These are phyloP conservation scores for Cerastis leucographa DNA, from an alignment of 2,888 invertebrate species.

Conservation along the genomic window DNA sequence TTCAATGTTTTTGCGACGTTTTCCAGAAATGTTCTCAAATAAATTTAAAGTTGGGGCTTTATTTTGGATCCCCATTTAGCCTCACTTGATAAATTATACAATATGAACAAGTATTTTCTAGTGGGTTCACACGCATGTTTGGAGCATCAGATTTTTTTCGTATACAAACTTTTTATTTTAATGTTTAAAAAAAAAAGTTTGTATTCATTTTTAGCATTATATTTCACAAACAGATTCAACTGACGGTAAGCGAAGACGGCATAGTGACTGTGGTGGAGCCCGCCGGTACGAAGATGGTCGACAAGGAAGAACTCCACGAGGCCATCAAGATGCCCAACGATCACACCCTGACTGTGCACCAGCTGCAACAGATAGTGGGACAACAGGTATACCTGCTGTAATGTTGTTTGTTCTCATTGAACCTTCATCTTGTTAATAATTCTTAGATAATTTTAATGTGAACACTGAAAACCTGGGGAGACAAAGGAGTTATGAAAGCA, in stretches of 20 bases:
- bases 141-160: neutral
- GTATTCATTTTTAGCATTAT: neutral
- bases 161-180: too few relatives aligned
- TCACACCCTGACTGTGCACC: constrained; percentile 89
- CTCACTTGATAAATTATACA: neutral
- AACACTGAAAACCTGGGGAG: neutral
- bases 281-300: constrained; percentile 86
- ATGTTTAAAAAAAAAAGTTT: neutral
- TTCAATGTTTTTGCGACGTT: neutral
- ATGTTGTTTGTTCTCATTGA: constrained; percentile 44
- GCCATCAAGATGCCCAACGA: constrained; percentile 87
- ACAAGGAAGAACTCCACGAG: constrained; percentile 87
- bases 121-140: neutral
- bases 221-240: constrained; percentile 81
- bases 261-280: constrained; percentile 90
- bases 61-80: neutral
- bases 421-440: constrained; percentile 6
- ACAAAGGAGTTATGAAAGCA: neutral
- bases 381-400: constrained; percentile 87
- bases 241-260: constrained; percentile 90
- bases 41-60: neutral
- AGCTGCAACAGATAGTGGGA: constrained; percentile 91
- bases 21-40: constrained; percentile 9
- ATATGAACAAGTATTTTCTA: neutral
- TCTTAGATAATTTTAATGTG: neutral